Percentiles rank a stretch among this genome's conserved stretches.
phyloP scores from a whole-genome alignment of 1,140 invertebrate genomes.

The Leptinotarsa defecta region DNA sequence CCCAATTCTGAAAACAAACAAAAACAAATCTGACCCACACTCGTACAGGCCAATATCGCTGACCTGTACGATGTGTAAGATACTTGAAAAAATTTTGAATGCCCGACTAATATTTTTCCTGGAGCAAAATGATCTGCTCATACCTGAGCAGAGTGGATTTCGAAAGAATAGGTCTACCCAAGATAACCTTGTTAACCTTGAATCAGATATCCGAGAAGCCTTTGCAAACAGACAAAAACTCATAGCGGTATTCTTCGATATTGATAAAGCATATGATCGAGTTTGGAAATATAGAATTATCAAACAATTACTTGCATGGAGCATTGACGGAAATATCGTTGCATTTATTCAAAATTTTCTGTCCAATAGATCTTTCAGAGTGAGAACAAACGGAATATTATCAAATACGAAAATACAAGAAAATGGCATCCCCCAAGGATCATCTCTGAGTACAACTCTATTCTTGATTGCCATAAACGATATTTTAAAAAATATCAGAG shows the following conservation, averaged over 20 bases:
- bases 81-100: slow-evolving; percentile 36
- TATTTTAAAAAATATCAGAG: slow-evolving; percentile 15
- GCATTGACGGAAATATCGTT: slow-evolving; percentile 19
- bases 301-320: slow-evolving; percentile 19
- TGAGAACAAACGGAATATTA: slow-evolving; percentile 13
- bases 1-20: slow-evolving; percentile 30
- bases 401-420: slow-evolving; percentile 16
- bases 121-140: slow-evolving; percentile 26
- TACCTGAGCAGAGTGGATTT: slow-evolving; percentile 28
- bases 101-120: slow-evolving; percentile 25
- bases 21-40: slow-evolving; percentile 28
- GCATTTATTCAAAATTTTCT: slow-evolving; percentile 31
- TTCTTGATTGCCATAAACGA: slow-evolving; percentile 25
- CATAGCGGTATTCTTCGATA: slow-evolving; percentile 33
- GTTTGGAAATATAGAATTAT: slow-evolving; percentile 28
- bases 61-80: slow-evolving; percentile 32
- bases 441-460: slow-evolving; percentile 26
- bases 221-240: slow-evolving; percentile 27
- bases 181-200: slow-evolving; percentile 31
- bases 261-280: slow-evolving; percentile 29
- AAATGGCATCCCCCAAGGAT: slow-evolving; percentile 28
- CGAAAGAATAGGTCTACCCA: slow-evolving; percentile 25
- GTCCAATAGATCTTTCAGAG: slow-evolving; percentile 22
- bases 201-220: slow-evolving; percentile 27
- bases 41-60: slow-evolving; percentile 35